Base-by-base conservation (phyloP, 2,888 invertebrate genomes). In the Apantesis nais region DNA sequence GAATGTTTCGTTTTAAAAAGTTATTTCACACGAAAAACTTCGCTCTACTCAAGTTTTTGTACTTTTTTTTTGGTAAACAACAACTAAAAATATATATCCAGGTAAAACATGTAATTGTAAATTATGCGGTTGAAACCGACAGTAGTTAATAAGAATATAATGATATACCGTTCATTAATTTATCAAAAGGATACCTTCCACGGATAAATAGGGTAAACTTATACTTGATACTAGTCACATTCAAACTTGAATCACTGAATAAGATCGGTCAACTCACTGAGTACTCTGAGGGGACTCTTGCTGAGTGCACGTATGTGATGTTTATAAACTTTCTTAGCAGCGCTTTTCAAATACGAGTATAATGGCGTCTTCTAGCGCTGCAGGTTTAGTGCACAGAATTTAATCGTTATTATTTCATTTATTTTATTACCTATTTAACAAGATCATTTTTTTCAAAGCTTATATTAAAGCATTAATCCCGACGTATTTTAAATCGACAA, bases 21-120 rank as follows among this genome's bases (percentile, higher is more conserved):
- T 44, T 44, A 44, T 44, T 44, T 44, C 19, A 14, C 19, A 19
- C 14, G 44, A 44, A 19, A 19, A 19, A 44, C 52, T 52, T n/a
- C 11, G 52, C 52, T 52, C n/a, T n/a, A 22, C 11, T n/a, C n/a
- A 11, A 52, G 48, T 48, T 48, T 22, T 48, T 48, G 48, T 48
- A 22, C 8, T 22, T 22, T 5, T 19, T 22, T 48, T 16, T 44
- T 2, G 14, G 39, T 39, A 39, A 39, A 39, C 12, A 12, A 39
- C 12, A 12, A 11, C 39, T 39, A 39, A 39, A 39, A 44, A 44
- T 22, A 66, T 67, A 74, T 68, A 72, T 68, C 72, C 68, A 14
- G 44, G 8, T 39, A 14, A 48, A 48, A 22, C 7, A 22, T 48
- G 22, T 48, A 48, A 48, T 19, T 14, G 19, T 44, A 19, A 44